Evolutionary conservation across 2,797 vertebrate species (phyloP), one percentile per base, ranked within the genome.

Genomic region (Echeneis naucrates): DNA sequence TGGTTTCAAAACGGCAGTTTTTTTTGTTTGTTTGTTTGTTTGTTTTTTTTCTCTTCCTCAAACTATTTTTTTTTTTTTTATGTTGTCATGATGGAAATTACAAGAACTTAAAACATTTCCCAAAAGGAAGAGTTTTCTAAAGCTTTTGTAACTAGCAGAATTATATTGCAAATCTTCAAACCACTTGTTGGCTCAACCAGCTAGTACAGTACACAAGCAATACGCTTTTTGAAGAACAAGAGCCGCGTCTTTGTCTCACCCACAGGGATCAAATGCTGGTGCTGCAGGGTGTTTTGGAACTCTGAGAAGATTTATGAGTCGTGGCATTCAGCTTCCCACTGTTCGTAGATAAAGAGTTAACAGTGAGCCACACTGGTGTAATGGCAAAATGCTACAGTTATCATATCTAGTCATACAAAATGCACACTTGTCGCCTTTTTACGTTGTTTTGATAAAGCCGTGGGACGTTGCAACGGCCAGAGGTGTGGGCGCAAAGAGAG

Each of bases 351-450:
- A 61, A 64, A 77, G 37, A 26, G 51, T 69, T 72, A 79, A 79
- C 65, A 72, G 61, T 19, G 4, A 30, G 40, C 60, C 32, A 54
- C 33, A 51, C 63, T 33, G 61, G 79, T 80, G 72, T 85, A 77
- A 89, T 58, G 59, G 67, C 73, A 73, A 77, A 72, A 81, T 24
- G 42, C 65, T 51, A 26, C 78, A 55, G 63, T 84, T 89, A 85
- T 89, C 88, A 84, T 61, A 83, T 79, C 75, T 78, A 40, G 58
- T 81, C 75, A 51, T 66, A 87, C 76, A 83, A 85, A 86, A 88
- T 4, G 44, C 75, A 62, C 10, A 55, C 44, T 75, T 81, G 84
- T 86, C 45, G 17, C 64, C 65, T 85, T 65, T 79, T 84, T 80
- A 66, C 27, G 9, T 61, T 60, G 50, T 81, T 83, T 74, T 10